Conservation (phyloP, 2,888 invertebrate genomes). For the Rutpela maculata region DNA sequence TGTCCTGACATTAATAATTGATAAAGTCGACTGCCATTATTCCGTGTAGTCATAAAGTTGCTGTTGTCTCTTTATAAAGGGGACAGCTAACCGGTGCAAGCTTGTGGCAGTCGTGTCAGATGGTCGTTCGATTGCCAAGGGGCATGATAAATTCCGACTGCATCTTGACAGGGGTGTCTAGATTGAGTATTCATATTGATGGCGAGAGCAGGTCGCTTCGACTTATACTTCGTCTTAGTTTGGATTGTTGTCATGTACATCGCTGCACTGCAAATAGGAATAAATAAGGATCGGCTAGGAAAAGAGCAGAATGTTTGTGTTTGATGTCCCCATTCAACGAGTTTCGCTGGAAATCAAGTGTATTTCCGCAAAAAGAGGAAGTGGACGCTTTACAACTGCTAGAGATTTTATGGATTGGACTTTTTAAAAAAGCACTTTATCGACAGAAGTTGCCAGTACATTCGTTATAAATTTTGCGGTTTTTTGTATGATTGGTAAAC, state of each 20-base stretch:
- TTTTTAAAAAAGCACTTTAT: neutral
- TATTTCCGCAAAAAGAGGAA: constrained; percentile 14
- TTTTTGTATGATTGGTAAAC: no score
- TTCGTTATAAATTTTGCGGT: no score
- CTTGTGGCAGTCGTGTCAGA: constrained; percentile 55
- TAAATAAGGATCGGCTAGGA: neutral
- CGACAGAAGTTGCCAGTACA: no score
- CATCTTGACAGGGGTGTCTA: constrained; percentile 16
- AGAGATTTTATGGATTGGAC: neutral
- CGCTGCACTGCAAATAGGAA: constrained; percentile 9
- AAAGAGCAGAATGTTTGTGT: constrained; percentile 13
- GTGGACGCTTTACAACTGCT: neutral
- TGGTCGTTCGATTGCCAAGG: constrained; percentile 45
- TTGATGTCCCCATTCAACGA: constrained; percentile 25
- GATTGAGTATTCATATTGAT: constrained; percentile 53
- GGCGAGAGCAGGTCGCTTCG: constrained; percentile 14
- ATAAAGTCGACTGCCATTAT: constrained; percentile 27
- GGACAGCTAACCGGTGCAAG: constrained; percentile 49
- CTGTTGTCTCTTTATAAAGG: constrained; percentile 41
- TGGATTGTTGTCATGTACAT: constrained; percentile 32
- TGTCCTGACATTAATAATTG: constrained; percentile 34
- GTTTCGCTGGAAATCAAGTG: constrained; percentile 12
- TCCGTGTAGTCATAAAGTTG: constrained; percentile 40
- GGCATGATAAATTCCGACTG: constrained; percentile 55
- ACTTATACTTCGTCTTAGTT: neutral